These are phyloP conservation scores for Rhadinocentrus ornatus DNA, from an alignment of 2,797 vertebrate species.

Conservation along the genomic window DNA sequence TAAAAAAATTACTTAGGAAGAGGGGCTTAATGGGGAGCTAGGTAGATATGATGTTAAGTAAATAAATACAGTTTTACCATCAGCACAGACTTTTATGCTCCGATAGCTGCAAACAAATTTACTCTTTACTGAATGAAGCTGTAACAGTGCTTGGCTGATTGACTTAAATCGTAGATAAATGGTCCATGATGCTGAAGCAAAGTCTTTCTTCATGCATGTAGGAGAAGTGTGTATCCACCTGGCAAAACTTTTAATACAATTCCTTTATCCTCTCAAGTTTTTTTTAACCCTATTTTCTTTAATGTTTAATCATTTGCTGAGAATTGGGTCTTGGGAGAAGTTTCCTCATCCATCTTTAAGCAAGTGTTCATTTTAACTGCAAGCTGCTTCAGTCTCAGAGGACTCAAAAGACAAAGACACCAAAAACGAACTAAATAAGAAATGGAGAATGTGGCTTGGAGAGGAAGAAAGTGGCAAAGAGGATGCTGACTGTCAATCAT, in stretches of 20 bases:
- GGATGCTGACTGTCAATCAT: slow-evolving; percentile 60
- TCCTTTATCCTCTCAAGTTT: slow-evolving; percentile 64
- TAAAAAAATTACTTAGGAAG: not conserved
- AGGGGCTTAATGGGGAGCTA: too few species aligned
- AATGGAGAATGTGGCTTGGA: slow-evolving; percentile 49
- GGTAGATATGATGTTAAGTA: not conserved
- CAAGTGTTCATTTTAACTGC: slow-evolving; percentile 67
- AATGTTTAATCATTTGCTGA: slow-evolving; percentile 75
- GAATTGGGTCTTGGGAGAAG: slow-evolving; percentile 71
- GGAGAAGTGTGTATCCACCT: slow-evolving; percentile 55
- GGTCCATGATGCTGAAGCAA: slow-evolving; percentile 37
- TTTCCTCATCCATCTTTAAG: slow-evolving; percentile 76
- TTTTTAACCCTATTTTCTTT: slow-evolving; percentile 69
- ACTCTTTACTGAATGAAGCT: slow-evolving; percentile 18
- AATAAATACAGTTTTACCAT: not conserved
- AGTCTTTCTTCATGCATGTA: slow-evolving; percentile 32
- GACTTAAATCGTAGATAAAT: slow-evolving; percentile 57
- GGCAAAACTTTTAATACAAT: slow-evolving; percentile 57
- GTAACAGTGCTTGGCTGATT: slow-evolving; percentile 48
- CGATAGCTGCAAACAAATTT: slow-evolving; percentile 20
- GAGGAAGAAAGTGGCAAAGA: not conserved
- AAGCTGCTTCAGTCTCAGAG: slow-evolving; percentile 54
- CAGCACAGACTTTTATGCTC: slow-evolving; percentile 10
- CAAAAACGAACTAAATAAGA: slow-evolving; percentile 55
- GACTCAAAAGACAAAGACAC: slow-evolving; percentile 74